Evolutionary conservation across 2,888 invertebrate species (phyloP).

Genomic region (Stenotaenia linearis): DNA sequence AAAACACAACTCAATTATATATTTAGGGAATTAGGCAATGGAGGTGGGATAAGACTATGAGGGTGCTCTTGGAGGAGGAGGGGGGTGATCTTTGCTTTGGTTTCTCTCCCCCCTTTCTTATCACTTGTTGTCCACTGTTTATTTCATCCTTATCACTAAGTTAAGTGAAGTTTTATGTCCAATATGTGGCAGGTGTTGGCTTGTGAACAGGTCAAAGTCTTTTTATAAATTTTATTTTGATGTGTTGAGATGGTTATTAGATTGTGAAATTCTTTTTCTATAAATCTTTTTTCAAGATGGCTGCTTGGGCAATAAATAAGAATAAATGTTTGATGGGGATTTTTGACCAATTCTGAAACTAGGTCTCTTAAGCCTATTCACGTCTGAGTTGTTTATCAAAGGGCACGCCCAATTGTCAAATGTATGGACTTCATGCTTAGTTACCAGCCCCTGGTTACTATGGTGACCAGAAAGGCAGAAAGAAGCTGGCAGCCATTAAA

Average conservation of each 20-base stretch:
- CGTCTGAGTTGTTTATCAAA: not conserved
- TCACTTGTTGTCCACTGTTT: constrained; percentile 1
- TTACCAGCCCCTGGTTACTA: not conserved
- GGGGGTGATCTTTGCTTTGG: not conserved
- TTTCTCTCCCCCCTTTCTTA: not conserved
- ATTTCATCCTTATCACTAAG: not conserved
- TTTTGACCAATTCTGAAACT: not conserved
- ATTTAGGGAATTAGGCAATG: not conserved
- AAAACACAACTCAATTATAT: not conserved
- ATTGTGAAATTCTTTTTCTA: not conserved
- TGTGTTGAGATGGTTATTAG: no score
- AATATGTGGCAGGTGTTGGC: not conserved
- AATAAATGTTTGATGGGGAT: not conserved
- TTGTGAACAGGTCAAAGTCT: constrained; percentile 4
- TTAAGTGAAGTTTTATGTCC: not conserved
- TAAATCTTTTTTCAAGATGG: not conserved
- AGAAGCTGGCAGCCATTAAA: not conserved
- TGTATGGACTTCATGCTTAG: not conserved
- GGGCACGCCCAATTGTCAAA: constrained; percentile 4
- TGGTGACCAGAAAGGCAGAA: not conserved
- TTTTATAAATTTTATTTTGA: not conserved
- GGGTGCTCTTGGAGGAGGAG: not conserved
- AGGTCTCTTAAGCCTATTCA: not conserved
- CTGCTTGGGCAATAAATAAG: not conserved
- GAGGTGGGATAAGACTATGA: not conserved